phyloP scores from a whole-genome alignment of 2,797 vertebrate species.

The Brachyrhaphis roseni region DNA sequence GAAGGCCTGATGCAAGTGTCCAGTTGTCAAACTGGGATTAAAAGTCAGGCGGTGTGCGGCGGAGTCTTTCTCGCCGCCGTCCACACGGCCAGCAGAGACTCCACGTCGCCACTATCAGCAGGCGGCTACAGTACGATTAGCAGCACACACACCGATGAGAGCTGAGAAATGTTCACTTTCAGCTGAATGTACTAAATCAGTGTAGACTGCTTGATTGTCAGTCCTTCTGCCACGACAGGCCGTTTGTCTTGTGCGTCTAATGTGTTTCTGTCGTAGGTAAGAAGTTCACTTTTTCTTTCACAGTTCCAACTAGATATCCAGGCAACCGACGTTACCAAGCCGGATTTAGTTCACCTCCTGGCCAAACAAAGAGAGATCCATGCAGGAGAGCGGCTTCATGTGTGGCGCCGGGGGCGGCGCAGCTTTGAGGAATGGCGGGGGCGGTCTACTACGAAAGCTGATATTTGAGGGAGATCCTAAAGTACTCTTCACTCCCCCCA shows the following conservation, averaged over 20 bases:
- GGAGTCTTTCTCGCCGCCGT: conserved; percentile 38
- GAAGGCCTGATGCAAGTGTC: conserved; percentile 5
- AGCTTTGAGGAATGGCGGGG: conserved; percentile 54
- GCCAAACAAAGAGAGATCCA: conserved; percentile 34
- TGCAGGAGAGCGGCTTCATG: conserved; percentile 47
- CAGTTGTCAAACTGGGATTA: conserved; percentile 37
- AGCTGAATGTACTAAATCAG: conserved; percentile 60
- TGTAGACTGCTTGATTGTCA: conserved; percentile 57
- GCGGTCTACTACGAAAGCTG: conserved; percentile 56
- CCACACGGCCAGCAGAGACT: conserved; percentile 47
- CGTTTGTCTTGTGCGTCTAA: conserved; percentile 28
- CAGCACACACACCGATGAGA: conserved; percentile 29
- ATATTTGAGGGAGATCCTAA: conserved; percentile 65
- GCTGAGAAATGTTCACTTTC: conserved; percentile 62
- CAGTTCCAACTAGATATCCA: conserved; percentile 12
- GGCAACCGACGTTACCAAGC: conserved; percentile 30
- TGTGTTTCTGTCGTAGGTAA: not conserved
- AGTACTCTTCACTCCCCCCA: conserved; percentile 60
- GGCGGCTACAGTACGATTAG: conserved; percentile 65
- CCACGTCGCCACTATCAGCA: conserved; percentile 51
- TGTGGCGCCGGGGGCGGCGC: conserved; percentile 61
- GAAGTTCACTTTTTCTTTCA: conserved; percentile 9
- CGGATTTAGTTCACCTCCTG: conserved; percentile 34
- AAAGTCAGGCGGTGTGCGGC: conserved; percentile 43
- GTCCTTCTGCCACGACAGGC: conserved; percentile 21